phyloP scores from a whole-genome alignment of 2,797 vertebrate species.

The Aplochiton taeniatus region DNA sequence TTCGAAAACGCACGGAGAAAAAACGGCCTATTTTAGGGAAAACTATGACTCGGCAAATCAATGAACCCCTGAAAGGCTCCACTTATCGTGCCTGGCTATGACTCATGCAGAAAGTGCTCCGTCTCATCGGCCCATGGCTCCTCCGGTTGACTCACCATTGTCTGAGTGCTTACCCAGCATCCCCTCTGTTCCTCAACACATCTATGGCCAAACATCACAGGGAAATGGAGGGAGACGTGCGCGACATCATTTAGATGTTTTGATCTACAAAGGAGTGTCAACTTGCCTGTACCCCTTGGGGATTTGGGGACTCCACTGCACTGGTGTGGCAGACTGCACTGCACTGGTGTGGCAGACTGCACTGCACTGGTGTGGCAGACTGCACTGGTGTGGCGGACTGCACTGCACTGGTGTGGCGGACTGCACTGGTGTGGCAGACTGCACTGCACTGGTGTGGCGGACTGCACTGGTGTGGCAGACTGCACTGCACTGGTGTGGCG shows the following conservation, averaged over 20 bases:
- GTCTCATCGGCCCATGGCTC: conserved; percentile 33
- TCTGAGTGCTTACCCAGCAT: conserved; percentile 27
- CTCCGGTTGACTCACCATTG: conserved; percentile 33
- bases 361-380: conserved; percentile 54
- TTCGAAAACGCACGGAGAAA: conserved; percentile 6
- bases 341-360: too few species aligned
- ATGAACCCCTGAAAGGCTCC: conserved; percentile 59
- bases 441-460: conserved; percentile 54
- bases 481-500: too few species aligned
- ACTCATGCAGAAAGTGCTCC: conserved; percentile 47
- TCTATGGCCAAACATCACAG: conserved; percentile 35
- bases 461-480: too few species aligned
- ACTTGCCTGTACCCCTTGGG: conserved; percentile 47
- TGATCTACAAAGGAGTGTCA: conserved; percentile 40
- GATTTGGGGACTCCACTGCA: conserved; percentile 54
- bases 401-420: conserved; percentile 54
- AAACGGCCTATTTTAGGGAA: conserved; percentile 65
- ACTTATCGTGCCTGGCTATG: conserved; percentile 57
- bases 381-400: too few species aligned
- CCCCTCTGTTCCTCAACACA: conserved; percentile 12
- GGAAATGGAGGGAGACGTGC: conserved; percentile 52
- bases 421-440: too few species aligned
- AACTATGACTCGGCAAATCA: conserved; percentile 62
- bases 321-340: too few species aligned
- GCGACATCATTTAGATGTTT: conserved; percentile 27